phyloP scores from a whole-genome alignment of 2,113 vertebrate genomes.

The Naja naja region DNA sequence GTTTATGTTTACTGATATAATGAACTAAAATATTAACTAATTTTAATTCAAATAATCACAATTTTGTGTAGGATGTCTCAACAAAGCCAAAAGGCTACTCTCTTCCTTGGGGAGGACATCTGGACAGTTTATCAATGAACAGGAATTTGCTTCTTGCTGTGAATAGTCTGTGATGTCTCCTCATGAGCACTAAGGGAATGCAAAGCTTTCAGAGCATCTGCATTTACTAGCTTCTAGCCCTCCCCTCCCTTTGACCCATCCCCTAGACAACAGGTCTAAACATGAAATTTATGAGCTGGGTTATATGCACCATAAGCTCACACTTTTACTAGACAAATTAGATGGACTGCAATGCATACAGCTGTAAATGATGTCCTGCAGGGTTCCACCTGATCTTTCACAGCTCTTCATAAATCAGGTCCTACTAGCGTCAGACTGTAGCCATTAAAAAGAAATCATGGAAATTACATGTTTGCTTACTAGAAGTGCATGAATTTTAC shows the following conservation, averaged over 20 bases:
- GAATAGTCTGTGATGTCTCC: slow-evolving; percentile 75
- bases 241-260: slow-evolving; percentile 63
- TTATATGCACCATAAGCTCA: slow-evolving; percentile 81
- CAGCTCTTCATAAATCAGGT: slow-evolving; percentile 91
- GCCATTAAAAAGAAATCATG: slow-evolving; percentile 99
- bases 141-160: slow-evolving; percentile 79
- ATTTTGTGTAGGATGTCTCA: slow-evolving; percentile 72
- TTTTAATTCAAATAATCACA: slow-evolving; percentile 80
- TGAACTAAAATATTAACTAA: slow-evolving; percentile 67
- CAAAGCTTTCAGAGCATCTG: slow-evolving; percentile 73
- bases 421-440: slow-evolving; percentile 75
- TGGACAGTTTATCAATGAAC: slow-evolving; percentile 83
- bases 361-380: slow-evolving; percentile 87
- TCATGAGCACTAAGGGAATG: slow-evolving; percentile 65
- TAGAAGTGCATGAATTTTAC: slow-evolving; percentile 70
- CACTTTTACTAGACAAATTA: slow-evolving; percentile 91
- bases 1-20: slow-evolving; percentile 67
- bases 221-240: slow-evolving; percentile 53
- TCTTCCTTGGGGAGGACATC: slow-evolving; percentile 81
- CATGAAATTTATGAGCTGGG: slow-evolving; percentile 75
- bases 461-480: slow-evolving; percentile 94
- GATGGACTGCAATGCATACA: slow-evolving; percentile 82
- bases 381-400: slow-evolving; percentile 81
- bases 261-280: slow-evolving; percentile 73
- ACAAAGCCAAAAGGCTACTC: slow-evolving; percentile 69